Evolutionary conservation across 2,888 invertebrate genomes (phyloP), one percentile per base, ranked within the genome.

Genomic region (Lapara coniferarum): DNA sequence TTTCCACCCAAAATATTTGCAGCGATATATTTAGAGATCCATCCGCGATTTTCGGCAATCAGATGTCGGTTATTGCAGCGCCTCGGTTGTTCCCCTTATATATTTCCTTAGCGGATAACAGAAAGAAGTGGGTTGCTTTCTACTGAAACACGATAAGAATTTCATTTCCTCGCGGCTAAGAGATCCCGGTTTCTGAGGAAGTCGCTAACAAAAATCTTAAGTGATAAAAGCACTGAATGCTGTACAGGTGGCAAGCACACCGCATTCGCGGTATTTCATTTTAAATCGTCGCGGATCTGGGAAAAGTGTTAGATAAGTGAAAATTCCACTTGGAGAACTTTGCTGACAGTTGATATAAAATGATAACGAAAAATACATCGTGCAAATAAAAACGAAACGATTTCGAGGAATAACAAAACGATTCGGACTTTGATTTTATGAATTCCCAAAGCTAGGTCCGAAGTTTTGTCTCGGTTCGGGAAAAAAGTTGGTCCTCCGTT

Each of bases 141-240:
- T 85, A 86, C 86, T 82, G 82, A 85, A 86, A 88, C 87, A 88
- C 91, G 94, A 94, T 94, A 94, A 94, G 94, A 93, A 93, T 94
- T 94, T 93, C 94, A 94, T 94, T 94, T 94, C 94, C 94, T 90
- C 85, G 82, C 82, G 78, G 82, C 85, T 86, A 86, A 88, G 85
- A 86, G 85, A 90, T 88, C 89, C 75, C 87, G 89, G 90, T 91
- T 92, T 93, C 90, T 89, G 81, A 89, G 92, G 91, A 93, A 92
- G 91, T 88, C 79, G 82, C 87, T 88, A 90, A 92, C 91, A 89
- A 92, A 92, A 93, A 92, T 92, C 89, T 88, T 86, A 88, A 91
- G 89, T 91, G 92, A 91, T 91, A 92, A 92, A 92, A 89, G 86
- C 83, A 81, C 82, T 87, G 89, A 85, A 90, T 89, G 88, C 88